Evolutionary conservation across 2,888 invertebrate species (phyloP).

Genomic region (Apocheima hispidaria): DNA sequence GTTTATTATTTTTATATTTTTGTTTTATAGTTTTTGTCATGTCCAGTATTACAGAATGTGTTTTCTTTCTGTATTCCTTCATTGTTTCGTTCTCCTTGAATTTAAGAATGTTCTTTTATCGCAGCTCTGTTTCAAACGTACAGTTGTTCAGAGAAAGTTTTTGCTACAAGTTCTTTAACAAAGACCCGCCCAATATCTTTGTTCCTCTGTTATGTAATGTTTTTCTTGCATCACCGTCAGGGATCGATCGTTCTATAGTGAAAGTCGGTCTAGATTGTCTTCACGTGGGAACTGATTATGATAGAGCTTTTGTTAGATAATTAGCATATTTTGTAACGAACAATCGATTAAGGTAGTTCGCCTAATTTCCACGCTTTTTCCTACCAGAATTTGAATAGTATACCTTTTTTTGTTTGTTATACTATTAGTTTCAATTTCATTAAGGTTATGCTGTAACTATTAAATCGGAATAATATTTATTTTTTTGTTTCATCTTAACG

Average conservation of each 20-base stretch:
- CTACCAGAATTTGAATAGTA: neutral
- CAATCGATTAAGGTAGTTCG: neutral
- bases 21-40: too few relatives aligned
- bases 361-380: neutral
- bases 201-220: constrained; percentile 36
- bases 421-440: too few relatives aligned
- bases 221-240: constrained; percentile 33
- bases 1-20: too few relatives aligned
- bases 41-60: neutral
- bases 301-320: constrained; percentile 24
- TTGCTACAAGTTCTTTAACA: constrained; percentile 21
- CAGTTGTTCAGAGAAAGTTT: constrained; percentile 25
- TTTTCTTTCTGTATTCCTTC: too few relatives aligned
- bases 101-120: neutral
- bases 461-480: too few relatives aligned
- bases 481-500: too few relatives aligned
- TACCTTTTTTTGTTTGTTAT: too few relatives aligned
- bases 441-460: too few relatives aligned
- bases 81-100: too few relatives aligned
- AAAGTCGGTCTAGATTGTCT: constrained; percentile 46
- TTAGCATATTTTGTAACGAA: constrained; percentile 19
- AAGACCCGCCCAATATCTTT: constrained; percentile 22
- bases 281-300: constrained; percentile 45
- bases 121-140: neutral
- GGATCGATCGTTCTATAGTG: constrained; percentile 45